A percentile compares a stretch with the other conserved stretches of the same genome.
phyloP scores from a whole-genome alignment of 2,797 vertebrate genomes.

The Darevskia nairensis region DNA sequence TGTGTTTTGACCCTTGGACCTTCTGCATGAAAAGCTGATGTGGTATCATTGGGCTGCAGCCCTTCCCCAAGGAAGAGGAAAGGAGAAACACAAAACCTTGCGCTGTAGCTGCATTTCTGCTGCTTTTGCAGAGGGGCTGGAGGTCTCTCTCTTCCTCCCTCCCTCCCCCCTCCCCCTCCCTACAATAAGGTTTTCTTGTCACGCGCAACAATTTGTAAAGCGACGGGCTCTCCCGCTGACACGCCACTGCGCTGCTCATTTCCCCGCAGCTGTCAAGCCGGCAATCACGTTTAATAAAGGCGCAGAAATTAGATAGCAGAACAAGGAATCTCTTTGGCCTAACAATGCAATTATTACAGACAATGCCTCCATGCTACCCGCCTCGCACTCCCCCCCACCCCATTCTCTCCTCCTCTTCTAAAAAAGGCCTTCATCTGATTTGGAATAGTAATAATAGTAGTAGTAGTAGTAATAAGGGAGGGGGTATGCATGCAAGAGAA shows the following conservation, averaged over 20 bases:
- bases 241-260: not conserved
- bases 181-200: conserved; percentile 14
- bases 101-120: not conserved
- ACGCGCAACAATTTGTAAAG: conserved; percentile 19
- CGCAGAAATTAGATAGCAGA: conserved; percentile 66
- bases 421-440: not conserved
- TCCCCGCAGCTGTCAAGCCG: conserved; percentile 58
- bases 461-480: too few species aligned
- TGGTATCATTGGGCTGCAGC: too few species aligned
- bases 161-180: too few species aligned
- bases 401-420: not conserved
- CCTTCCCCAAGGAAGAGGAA: too few species aligned
- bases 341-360: conserved; percentile 72
- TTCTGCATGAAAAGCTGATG: too few species aligned
- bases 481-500: not conserved
- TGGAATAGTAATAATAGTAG: too few species aligned
- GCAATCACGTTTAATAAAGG: conserved; percentile 69
- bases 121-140: not conserved
- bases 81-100: too few species aligned
- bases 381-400: not conserved
- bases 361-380: conserved; percentile 43
- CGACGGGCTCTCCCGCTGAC: not conserved
- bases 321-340: conserved; percentile 55
- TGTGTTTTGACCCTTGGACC: too few species aligned
- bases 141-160: not conserved